Evolutionary conservation across 1,140 invertebrate species (phyloP), one percentile per base, ranked within the genome.

Genomic region (Aphelinus atriplicis): DNA sequence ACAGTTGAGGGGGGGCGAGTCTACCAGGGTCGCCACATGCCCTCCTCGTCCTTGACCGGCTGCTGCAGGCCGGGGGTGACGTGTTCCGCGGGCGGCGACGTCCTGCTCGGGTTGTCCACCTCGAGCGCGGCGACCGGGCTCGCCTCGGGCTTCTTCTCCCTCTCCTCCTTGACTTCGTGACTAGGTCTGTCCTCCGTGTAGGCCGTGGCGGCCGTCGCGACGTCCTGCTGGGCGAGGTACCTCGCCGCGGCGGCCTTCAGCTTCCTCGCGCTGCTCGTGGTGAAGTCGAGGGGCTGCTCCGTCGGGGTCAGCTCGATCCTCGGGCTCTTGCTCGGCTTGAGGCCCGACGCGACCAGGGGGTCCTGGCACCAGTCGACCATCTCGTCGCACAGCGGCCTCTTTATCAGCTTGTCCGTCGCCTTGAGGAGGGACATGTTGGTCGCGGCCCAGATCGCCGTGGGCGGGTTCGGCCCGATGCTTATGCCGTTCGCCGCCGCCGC

Each of bases 11-110:
- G 3, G 7, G 56, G 7, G 65, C 5, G 42, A 42, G 43, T 82
- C 84, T 85, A 88, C 87, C 87, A 88, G 26, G 87, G 86, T 60
- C 87, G 84, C 87, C 87, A 88, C 87, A 88, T 88, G n/a, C 84
- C 84, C 75, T 88, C 87, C 51, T 88, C 87, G 67, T 88, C 87
- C 65, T 87, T 73, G 51, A 66, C 69, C 7, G 46, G 62, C 6
- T 61, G 69, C 26, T 63, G 9, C 42, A 57, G 7, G 5, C 53
- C 66, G 10, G 64, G 43, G 2, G 48, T 26, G 42, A 26, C 9
- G 7, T 46, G 43, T 10, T 48, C 43, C 1, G 2, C 1, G 9
- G 47, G 47, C 10, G 62, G n/a, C 3, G 62, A n/a, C 6, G 62
- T 64, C 63, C 63, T 47, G 47, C 42, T 46, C n/a, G 63, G 3